Evolutionary conservation across 2,113 vertebrate species (phyloP), one percentile per base, ranked within the genome.

Genomic region (Caracal caracal): DNA sequence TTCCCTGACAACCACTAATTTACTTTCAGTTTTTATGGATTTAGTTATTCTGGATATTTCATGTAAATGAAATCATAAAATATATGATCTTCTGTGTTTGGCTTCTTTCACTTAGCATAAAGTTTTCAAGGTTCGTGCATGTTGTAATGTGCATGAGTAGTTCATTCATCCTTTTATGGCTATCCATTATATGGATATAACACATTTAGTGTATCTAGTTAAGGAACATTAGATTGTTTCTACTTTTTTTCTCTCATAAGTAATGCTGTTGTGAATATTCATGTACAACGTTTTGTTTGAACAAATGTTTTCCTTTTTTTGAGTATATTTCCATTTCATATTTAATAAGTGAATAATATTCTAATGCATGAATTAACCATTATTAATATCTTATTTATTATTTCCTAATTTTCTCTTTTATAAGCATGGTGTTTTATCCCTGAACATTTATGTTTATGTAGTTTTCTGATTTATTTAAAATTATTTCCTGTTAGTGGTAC

Each of bases 401-500:
- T 91, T 37, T 37, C 33, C 30, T 10, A 76, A 24, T 33, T 82
- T 95, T 37, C 5, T 22, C 35, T 76, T 81, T 33, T 5, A 37
- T 86, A 49, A 63, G 37, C 16, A 73, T 76, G 6, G 7, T 78
- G 1, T 66, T 71, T 73, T 35, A 51, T 88, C 53, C 71, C 37
- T 65, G 24, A 88, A 47, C 24, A 79, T 84, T 76, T 28, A 30
- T 93, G 9, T 92, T 73, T 15, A 79, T 4, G 1, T 61, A 56
- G 20, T 71, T 90, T 53, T 90, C 59, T 75, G 66, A 87, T 81
- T 83, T 91, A n/a, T 80, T 73, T 73, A 81, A 85, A 68, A 90
- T 73, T 49, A 51, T 81, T 92, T 93, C 24, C 17, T 81, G 53
- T 51, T 93, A 79, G 59, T 70, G 33, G 28, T 51, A 90, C 15